Percentiles rank a stretch among this genome's conserved stretches.
Conservation (phyloP, 2,113 vertebrate species). For the Aythya baeri region DNA sequence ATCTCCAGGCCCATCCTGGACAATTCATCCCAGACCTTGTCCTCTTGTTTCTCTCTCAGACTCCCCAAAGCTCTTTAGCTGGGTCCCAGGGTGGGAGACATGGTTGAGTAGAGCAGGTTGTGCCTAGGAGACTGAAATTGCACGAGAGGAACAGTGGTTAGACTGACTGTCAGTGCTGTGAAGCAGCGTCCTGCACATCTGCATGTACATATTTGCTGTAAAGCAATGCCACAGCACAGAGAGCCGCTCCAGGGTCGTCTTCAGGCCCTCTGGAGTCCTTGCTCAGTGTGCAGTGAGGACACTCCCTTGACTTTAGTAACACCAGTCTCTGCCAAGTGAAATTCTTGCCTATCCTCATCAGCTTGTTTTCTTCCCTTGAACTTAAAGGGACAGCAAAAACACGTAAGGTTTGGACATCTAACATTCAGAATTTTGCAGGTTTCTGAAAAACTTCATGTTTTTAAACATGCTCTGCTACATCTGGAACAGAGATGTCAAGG, state of each 20-base stretch:
- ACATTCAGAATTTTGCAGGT: neutral
- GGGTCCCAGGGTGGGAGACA: too few relatives aligned
- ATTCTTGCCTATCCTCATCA: neutral
- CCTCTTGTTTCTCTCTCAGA: neutral
- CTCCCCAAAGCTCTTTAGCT: neutral
- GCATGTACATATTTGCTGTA: neutral
- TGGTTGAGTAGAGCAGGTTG: neutral
- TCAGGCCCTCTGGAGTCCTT: neutral
- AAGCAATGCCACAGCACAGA: neutral
- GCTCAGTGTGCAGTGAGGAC: neutral
- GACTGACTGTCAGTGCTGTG: neutral
- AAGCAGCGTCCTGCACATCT: neutral
- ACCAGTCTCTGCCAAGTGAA: neutral
- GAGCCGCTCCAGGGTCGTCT: neutral
- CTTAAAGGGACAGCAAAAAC: neutral
- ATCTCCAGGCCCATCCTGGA: neutral
- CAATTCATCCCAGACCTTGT: neutral
- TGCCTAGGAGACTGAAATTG: neutral
- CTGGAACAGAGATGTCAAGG: neutral
- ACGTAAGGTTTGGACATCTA: neutral
- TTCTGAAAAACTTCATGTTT: neutral
- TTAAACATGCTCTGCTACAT: neutral
- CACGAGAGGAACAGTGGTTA: neutral
- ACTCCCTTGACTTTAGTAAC: neutral
- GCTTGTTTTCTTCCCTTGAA: neutral